phyloP scores from a whole-genome alignment of 2,113 vertebrate species.

The Forbesichthys agassizii region DNA sequence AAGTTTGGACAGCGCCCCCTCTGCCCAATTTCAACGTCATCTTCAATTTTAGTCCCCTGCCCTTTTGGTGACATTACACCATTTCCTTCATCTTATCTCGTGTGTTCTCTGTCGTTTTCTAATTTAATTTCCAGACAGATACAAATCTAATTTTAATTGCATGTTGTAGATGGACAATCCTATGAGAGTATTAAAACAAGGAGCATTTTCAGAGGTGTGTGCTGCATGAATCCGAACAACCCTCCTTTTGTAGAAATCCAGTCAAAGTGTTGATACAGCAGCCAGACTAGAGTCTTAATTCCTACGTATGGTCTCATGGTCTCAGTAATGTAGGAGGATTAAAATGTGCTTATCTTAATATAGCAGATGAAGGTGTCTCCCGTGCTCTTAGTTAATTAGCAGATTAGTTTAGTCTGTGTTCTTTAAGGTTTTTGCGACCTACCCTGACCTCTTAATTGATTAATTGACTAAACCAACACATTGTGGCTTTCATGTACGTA shows the following conservation, averaged over 20 bases:
- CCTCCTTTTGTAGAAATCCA: slow-evolving; percentile 25
- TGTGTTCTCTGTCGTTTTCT: slow-evolving; percentile 49
- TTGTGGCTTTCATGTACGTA: too few relatives aligned
- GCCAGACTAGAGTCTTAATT: slow-evolving; percentile 13
- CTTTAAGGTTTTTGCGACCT: slow-evolving; percentile 34
- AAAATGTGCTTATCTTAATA: slow-evolving; percentile 3
- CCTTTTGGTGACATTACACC: slow-evolving; percentile 44
- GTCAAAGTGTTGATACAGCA: slow-evolving; percentile 10
- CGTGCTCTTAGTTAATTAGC: slow-evolving; percentile 40
- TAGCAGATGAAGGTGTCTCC: slow-evolving; percentile 18
- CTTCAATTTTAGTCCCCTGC: slow-evolving; percentile 23
- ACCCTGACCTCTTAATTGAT: slow-evolving; percentile 35
- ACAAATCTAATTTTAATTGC: slow-evolving; percentile 52
- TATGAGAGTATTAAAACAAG: slow-evolving; percentile 25
- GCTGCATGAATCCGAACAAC: slow-evolving; percentile 68
- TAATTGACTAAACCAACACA: slow-evolving; percentile 17
- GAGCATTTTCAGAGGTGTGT: slow-evolving; percentile 56
- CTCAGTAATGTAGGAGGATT: slow-evolving; percentile 9
- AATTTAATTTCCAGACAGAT: slow-evolving; percentile 24
- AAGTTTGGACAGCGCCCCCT: slow-evolving; percentile 51
- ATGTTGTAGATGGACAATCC: slow-evolving; percentile 52
- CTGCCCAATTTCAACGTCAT: slow-evolving; percentile 43
- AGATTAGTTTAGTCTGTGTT: slow-evolving; percentile 43
- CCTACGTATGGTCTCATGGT: slow-evolving; percentile 8
- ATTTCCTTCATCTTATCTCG: slow-evolving; percentile 44